These are phyloP conservation scores for Trissoscelio sp. DNA, from an alignment of 2,888 invertebrate genomes.

Conservation along the genomic window DNA sequence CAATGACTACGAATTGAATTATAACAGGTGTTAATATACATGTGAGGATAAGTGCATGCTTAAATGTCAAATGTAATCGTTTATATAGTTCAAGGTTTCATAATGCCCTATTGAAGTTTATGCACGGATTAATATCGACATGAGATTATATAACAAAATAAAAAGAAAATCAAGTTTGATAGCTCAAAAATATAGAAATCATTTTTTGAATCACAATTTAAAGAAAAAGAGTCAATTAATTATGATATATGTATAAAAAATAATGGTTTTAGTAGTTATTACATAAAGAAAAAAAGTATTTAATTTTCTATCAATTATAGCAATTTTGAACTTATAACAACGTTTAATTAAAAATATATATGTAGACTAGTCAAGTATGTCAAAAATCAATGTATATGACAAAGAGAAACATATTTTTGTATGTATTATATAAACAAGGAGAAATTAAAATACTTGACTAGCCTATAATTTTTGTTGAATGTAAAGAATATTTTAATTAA, in stretches of 20 bases:
- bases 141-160: neutral
- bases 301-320: constrained; percentile 35
- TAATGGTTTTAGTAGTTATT: constrained; percentile 38
- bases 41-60: neutral
- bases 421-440: too few species aligned
- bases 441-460: too few species aligned
- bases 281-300: constrained; percentile 27
- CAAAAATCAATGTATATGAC: too few species aligned
- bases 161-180: neutral
- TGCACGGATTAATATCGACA: constrained; percentile 2
- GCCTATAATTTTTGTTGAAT: too few species aligned
- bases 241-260: constrained; percentile 25
- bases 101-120: neutral
- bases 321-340: constrained; percentile 29
- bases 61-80: constrained; percentile 65
- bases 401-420: too few species aligned
- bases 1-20: constrained; percentile 25
- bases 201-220: neutral
- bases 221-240: neutral
- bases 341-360: too few species aligned
- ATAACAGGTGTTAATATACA: constrained; percentile 35
- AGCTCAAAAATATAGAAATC: neutral
- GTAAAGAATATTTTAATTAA: too few species aligned
- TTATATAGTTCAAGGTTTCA: constrained; percentile 58
- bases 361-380: too few species aligned